phyloP scores from a whole-genome alignment of 2,113 vertebrate species.

The Catharus bicknelli region DNA sequence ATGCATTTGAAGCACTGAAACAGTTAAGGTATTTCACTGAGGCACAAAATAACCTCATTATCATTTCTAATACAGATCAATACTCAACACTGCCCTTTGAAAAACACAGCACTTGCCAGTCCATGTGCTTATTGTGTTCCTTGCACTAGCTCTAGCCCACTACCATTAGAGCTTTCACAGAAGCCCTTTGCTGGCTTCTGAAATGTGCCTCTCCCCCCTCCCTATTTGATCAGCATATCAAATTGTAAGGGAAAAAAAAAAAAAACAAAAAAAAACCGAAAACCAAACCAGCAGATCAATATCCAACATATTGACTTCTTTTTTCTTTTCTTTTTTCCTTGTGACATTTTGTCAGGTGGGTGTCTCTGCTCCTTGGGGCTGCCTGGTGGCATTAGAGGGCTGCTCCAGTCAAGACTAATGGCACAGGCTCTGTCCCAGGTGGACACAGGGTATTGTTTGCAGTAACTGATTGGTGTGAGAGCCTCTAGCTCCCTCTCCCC shows the following conservation, averaged over 20 bases:
- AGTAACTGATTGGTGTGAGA: conserved; percentile 69
- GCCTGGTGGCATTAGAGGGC: conserved; percentile 61
- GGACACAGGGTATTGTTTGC: conserved; percentile 57
- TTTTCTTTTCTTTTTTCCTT: neutral
- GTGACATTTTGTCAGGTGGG: conserved; percentile 63
- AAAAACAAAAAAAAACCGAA: no score
- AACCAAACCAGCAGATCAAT: conserved; percentile 65
- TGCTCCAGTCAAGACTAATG: conserved; percentile 69
- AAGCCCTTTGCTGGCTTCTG: neutral
- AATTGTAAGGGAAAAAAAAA: neutral
- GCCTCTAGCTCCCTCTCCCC: conserved; percentile 54
- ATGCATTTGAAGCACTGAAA: conserved; percentile 51
- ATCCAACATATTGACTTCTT: conserved; percentile 40
- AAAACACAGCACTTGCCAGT: conserved; percentile 21
- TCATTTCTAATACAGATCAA: conserved; percentile 79
- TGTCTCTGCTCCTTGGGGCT: conserved; percentile 53
- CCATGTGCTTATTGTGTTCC: conserved; percentile 40
- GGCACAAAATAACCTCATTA: conserved; percentile 74
- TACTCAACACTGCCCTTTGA: conserved; percentile 68
- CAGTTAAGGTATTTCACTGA: conserved; percentile 66
- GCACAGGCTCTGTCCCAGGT: conserved; percentile 47
- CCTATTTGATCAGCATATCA: conserved; percentile 13
- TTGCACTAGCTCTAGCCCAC: conserved; percentile 2
- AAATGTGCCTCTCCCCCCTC: neutral
- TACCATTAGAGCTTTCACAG: conserved; percentile 57